phyloP scores from a whole-genome alignment of 1,140 invertebrate species.

The Megalonaias nervosa region DNA sequence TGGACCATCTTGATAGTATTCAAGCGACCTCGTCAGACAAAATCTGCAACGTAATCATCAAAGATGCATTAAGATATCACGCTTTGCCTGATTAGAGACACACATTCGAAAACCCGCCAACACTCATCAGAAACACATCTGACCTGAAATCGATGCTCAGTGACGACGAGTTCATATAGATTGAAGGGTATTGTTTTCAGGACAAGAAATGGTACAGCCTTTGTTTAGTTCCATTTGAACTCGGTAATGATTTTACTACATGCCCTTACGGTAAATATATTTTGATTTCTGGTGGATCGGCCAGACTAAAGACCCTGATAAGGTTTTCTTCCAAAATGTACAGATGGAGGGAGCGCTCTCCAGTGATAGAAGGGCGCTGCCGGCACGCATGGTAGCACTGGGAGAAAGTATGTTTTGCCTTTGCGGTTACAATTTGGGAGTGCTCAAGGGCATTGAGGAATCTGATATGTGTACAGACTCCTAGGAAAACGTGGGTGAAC shows the following conservation, averaged over 20 bases:
- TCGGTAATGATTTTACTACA: constrained; percentile 50
- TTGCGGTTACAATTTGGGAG: constrained; percentile 43
- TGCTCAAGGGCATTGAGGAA: constrained; percentile 44
- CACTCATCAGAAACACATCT: not conserved
- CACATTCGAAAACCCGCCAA: no score
- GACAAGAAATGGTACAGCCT: constrained; percentile 43
- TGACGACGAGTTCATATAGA: constrained; percentile 32
- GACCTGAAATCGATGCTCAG: no score
- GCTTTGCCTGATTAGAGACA: no score
- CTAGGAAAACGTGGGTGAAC: no score
- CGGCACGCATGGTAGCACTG: constrained; percentile 49
- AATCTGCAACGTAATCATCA: no score
- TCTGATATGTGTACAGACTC: constrained; percentile 40
- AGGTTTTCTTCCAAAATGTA: no score
- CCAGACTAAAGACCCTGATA: constrained; percentile 37
- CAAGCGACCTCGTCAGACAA: no score
- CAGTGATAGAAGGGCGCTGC: constrained; percentile 45
- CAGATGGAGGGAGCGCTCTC: constrained; percentile 41
- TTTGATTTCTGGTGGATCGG: constrained; percentile 47
- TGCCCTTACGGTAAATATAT: constrained; percentile 51
- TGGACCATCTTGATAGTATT: no score
- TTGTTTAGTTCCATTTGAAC: constrained; percentile 41
- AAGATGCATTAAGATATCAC: no score
- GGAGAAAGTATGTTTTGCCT: constrained; percentile 41
- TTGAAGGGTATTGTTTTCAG: constrained; percentile 30